A percentile compares a stretch with the other conserved stretches of the same genome.
These are phyloP conservation scores for Eilema sororculum DNA, from an alignment of 2,888 invertebrate genomes.

Conservation along the genomic window DNA sequence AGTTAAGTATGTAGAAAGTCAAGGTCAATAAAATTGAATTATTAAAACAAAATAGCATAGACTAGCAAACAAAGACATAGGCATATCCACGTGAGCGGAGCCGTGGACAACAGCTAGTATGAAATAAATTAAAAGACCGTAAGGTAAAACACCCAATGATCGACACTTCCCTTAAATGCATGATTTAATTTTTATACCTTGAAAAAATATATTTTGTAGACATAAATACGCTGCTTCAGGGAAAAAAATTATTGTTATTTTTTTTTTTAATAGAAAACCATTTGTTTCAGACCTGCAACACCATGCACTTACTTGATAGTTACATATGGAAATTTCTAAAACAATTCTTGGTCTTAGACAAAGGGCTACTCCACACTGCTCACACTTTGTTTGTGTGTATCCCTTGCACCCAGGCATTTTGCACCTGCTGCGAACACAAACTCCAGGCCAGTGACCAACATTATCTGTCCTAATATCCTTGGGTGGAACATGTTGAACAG, in stretches of 20 bases:
- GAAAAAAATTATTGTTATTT: conserved; percentile 28
- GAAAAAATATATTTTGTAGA: conserved; percentile 54
- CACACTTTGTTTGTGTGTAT: conserved; percentile 52
- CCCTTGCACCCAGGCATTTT: conserved; percentile 58
- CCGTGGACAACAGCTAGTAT: no score
- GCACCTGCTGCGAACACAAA: conserved; percentile 53
- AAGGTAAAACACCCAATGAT: no score
- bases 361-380: conserved; percentile 51
- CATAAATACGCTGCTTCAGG: conserved; percentile 39
- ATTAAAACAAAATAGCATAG: no score
- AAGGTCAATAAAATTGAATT: no score
- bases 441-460: conserved; percentile 55
- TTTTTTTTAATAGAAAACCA: conserved; percentile 29
- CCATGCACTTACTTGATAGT: conserved; percentile 20
- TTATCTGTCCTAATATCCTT: conserved; percentile 56
- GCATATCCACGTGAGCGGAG: no score
- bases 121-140: no score
- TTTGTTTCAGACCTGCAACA: conserved; percentile 24
- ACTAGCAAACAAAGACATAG: no score
- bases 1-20: no score
- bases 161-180: no score
- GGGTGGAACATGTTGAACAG: conserved; percentile 53
- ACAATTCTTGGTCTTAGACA: conserved; percentile 52
- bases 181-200: conserved; percentile 35
- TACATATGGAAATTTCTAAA: conserved; percentile 50